Conservation (phyloP, 2,113 vertebrate genomes). For the Bufo bufo region DNA sequence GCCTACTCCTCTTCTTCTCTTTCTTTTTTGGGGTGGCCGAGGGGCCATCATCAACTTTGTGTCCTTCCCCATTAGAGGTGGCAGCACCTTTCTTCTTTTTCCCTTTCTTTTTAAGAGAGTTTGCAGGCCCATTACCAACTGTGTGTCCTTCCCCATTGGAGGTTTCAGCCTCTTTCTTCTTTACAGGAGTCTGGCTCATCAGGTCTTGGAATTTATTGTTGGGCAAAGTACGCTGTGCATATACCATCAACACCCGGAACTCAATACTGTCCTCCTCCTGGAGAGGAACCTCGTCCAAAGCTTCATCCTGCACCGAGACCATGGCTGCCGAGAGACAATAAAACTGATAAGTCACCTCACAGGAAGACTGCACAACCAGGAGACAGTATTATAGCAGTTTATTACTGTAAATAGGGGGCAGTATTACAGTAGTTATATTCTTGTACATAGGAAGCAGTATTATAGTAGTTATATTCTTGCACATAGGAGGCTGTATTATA, state of each 20-base stretch:
- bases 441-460: neutral
- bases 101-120: neutral
- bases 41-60: no score
- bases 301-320: constrained; percentile 34
- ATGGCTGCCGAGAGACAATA: constrained; percentile 51
- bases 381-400: neutral
- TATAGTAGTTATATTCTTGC: no score
- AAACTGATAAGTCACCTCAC: neutral
- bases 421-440: constrained; percentile 1
- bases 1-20: constrained; percentile 52
- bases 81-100: neutral
- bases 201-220: constrained; percentile 7
- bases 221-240: constrained; percentile 57
- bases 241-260: constrained; percentile 68
- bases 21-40: neutral
- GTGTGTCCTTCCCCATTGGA: neutral
- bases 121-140: no score
- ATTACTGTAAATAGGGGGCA: no score
- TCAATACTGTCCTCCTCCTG: constrained; percentile 67
- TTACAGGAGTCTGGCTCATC: neutral
- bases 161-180: accelerated
- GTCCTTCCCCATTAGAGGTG: accelerated
- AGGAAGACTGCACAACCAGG: neutral
- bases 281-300: constrained; percentile 66
- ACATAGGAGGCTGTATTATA: no score